Percentiles rank a stretch among this genome's conserved stretches.
phyloP scores from a whole-genome alignment of 2,113 vertebrate genomes.

The Takifugu bimaculatus region DNA sequence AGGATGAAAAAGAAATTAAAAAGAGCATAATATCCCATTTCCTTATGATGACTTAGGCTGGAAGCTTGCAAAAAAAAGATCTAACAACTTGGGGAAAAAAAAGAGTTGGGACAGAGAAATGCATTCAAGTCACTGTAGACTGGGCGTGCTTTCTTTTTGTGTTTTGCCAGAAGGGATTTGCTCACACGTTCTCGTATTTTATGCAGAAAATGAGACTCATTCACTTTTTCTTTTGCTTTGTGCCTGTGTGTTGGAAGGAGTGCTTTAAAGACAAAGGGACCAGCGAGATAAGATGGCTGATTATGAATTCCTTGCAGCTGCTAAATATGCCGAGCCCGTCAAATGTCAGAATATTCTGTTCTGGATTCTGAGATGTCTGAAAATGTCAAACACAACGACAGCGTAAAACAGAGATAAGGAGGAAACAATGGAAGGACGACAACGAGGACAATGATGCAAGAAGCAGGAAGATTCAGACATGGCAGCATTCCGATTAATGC shows the following conservation, averaged over 20 bases:
- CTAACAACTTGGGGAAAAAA: conserved; percentile 22
- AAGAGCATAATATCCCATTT: conserved; percentile 28
- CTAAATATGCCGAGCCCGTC: conserved; percentile 55
- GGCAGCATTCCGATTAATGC: too few relatives aligned
- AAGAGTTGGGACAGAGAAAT: conserved; percentile 18
- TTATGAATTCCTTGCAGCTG: conserved; percentile 50
- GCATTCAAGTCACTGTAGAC: conserved; percentile 9
- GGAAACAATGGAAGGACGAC: conserved; percentile 27
- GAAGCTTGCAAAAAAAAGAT: conserved; percentile 24
- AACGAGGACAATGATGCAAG: conserved; percentile 25
- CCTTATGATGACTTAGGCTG: conserved; percentile 20
- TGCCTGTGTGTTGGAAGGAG: conserved; percentile 15
- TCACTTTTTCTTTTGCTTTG: conserved; percentile 25
- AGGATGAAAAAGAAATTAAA: neutral
- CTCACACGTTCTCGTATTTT: conserved; percentile 36
- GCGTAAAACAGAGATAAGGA: conserved; percentile 22
- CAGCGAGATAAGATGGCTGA: conserved; percentile 43
- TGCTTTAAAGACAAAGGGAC: conserved; percentile 35
- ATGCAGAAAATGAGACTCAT: conserved; percentile 28
- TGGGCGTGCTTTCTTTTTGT: conserved; percentile 20
- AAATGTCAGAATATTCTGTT: conserved; percentile 72
- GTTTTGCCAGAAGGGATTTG: conserved; percentile 50
- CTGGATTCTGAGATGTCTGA: conserved; percentile 63
- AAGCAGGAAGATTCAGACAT: too few relatives aligned
- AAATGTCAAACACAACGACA: conserved; percentile 65